Evolutionary conservation across 2,113 vertebrate species (phyloP), one percentile per base, ranked within the genome.

Genomic region (Cynoglossus semilaevis): DNA sequence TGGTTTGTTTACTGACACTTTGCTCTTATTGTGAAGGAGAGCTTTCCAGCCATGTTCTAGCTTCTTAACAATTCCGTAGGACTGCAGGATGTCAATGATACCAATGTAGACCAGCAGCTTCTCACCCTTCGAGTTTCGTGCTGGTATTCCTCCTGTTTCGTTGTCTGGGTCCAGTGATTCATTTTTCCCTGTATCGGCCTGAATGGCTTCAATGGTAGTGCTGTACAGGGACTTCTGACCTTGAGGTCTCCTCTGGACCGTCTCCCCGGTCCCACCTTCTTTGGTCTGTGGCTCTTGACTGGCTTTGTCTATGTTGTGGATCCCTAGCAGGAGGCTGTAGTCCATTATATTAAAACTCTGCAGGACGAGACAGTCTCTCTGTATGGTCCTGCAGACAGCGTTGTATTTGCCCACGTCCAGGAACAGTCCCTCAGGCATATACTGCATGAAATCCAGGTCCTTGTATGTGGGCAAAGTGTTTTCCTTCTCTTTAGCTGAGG

Each of bases 281-380:
- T 82, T 77, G 0, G 81, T 29, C 0, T 57, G 82, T 1, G 78
- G 88, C 53, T 94, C 93, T 10, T 85, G 74, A 38, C 90, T 89
- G 0, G 93, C 93, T 53, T 83, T 90, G 19, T 97, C 93, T 3
- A 96, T 46, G 67, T 94, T 95, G 60, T 99, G 96, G 72, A 99
- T 79, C 0, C 94, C 96, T 51, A 97, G 82, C 3, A 99, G 86
- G 44, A 98, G 88, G 51, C 96, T 99, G 79, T 98, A 99, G 60
- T 99, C 96, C 96, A 98, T 99, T 76, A 98, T 98, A 79, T 98
- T 97, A 61, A 99, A 99, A 79, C 96, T 99, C 84, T 99, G 94
- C 15, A 99, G 80, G 9, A 98, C 92, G 93, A 95, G 63, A 48
- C 96, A 98, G 77, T 98, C 96, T 64, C 96, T 92, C 58, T 95